Conservation (phyloP, 1,140 invertebrate genomes). For the Acyrthosiphon pisum region DNA sequence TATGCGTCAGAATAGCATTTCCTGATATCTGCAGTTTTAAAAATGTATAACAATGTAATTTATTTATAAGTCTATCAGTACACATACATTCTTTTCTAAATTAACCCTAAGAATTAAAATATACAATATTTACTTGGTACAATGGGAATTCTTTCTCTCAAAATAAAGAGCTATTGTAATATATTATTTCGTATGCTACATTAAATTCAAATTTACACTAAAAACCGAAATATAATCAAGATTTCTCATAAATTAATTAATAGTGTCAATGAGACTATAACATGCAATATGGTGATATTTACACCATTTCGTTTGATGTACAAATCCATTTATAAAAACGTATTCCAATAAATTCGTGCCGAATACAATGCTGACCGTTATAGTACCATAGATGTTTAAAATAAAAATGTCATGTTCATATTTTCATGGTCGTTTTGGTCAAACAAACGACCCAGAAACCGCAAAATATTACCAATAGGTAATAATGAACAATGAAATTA, state of each 20-base stretch:
- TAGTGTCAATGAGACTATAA: neutral
- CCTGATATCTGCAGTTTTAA: neutral
- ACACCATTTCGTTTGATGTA: neutral
- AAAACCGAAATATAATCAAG: neutral
- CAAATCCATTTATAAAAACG: neutral
- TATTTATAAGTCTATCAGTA: neutral
- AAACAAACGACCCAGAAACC: neutral
- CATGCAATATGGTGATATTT: neutral
- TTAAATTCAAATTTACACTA: neutral
- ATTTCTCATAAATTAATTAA: neutral
- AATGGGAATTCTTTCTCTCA: neutral
- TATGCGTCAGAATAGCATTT: neutral
- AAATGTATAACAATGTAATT: too few species aligned
- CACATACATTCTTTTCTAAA: neutral
- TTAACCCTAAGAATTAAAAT: neutral
- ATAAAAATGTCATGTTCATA: neutral
- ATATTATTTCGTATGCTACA: neutral
- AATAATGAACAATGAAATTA: neutral
- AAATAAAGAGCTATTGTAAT: neutral
- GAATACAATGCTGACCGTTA: neutral
- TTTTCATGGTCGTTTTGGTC: neutral
- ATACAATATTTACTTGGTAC: too few species aligned
- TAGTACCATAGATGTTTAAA: neutral
- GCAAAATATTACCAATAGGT: neutral
- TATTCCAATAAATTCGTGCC: neutral